Conservation (phyloP, 2,797 vertebrate genomes). For the Hephaestus fuliginosus region DNA sequence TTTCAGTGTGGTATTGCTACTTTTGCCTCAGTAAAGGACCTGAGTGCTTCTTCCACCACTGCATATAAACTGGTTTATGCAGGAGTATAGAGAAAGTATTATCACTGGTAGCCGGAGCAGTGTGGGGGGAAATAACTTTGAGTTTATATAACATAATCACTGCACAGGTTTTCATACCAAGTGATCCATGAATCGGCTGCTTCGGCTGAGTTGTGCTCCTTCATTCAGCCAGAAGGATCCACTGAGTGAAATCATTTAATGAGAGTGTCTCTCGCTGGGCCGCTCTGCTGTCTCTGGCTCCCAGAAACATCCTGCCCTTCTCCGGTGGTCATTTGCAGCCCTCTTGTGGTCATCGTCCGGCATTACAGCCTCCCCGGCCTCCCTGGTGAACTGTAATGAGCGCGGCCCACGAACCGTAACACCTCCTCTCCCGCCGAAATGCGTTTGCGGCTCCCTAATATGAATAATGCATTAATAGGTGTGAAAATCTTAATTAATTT, state of each 20-base stretch:
- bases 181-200: slow-evolving; percentile 26
- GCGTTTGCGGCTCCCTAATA: slow-evolving; percentile 26
- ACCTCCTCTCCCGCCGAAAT: slow-evolving; percentile 14
- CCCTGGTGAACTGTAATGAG: not conserved
- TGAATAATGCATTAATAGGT: slow-evolving; percentile 69
- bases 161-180: slow-evolving; percentile 2
- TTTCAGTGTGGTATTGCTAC: too few species aligned
- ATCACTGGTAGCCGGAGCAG: not conserved
- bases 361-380: slow-evolving; percentile 24
- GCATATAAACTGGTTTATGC: too few species aligned
- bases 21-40: too few species aligned
- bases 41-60: too few species aligned
- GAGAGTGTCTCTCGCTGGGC: not conserved
- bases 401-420: slow-evolving; percentile 32
- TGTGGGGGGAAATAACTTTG: not conserved
- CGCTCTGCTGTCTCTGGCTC: not conserved
- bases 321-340: slow-evolving; percentile 36
- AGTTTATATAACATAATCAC: not conserved
- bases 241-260: slow-evolving; percentile 23
- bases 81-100: not conserved
- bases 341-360: slow-evolving; percentile 52
- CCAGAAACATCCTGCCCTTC: not conserved
- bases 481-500: slow-evolving; percentile 51
- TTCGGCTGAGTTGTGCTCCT: slow-evolving; percentile 15
- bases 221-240: slow-evolving; percentile 32